Percentiles rank a stretch among this genome's conserved stretches.
These are phyloP conservation scores for Orestias chungarensis DNA, from an alignment of 2,797 vertebrate species.

Conservation along the genomic window DNA sequence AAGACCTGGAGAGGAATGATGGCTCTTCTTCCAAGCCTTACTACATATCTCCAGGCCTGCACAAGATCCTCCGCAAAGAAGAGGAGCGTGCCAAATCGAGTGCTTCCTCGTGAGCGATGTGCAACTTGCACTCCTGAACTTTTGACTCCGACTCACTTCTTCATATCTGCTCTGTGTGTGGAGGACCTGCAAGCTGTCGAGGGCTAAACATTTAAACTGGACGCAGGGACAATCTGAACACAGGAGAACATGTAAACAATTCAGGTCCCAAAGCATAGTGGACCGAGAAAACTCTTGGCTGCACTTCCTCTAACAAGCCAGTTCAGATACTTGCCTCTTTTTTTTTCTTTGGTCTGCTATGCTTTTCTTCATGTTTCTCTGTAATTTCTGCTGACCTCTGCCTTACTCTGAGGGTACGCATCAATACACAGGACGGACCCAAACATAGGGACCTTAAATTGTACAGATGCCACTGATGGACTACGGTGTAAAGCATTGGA, in stretches of 20 bases:
- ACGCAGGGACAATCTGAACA: constrained; percentile 46
- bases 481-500: constrained; percentile 48
- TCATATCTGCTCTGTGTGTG: constrained; percentile 51
- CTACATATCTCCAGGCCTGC: constrained; percentile 93
- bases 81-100: constrained; percentile 78
- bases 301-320: constrained; percentile 65
- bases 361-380: constrained; percentile 45
- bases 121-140: constrained; percentile 32
- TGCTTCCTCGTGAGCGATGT: constrained; percentile 66
- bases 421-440: constrained; percentile 50
- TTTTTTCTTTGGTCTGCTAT: constrained; percentile 53
- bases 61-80: constrained; percentile 90
- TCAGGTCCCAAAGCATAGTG: constrained; percentile 48
- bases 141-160: constrained; percentile 51
- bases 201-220: constrained; percentile 65
- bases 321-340: constrained; percentile 69
- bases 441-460: constrained; percentile 60
- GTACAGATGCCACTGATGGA: constrained; percentile 66
- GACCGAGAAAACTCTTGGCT: constrained; percentile 43
- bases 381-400: constrained; percentile 73
- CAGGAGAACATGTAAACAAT: constrained; percentile 50
- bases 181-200: constrained; percentile 53
- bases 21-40: constrained; percentile 93
- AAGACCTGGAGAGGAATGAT: constrained; percentile 97
- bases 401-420: constrained; percentile 68